Conservation (phyloP, 1,140 invertebrate genomes). For the Bombus polaris region DNA sequence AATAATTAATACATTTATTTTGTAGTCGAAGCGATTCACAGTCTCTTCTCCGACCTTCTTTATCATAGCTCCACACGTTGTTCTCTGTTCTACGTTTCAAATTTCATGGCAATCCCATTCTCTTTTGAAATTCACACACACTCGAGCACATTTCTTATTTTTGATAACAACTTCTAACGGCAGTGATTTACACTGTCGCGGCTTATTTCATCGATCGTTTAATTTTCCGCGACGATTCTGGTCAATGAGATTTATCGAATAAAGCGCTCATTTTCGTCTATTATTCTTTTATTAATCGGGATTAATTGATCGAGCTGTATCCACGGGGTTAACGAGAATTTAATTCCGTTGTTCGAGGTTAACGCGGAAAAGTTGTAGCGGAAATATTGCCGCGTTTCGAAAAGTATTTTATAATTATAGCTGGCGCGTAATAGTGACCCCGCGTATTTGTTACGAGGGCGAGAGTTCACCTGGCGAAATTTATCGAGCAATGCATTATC, state of each 20-base stretch:
- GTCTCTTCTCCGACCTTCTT: too few species aligned
- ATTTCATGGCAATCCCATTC: too few species aligned
- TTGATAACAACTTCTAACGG: too few species aligned
- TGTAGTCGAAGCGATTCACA: too few species aligned
- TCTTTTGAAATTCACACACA: too few species aligned
- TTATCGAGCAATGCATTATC: conserved; percentile 41
- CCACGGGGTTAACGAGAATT: background rate
- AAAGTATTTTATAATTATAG: conserved; percentile 24
- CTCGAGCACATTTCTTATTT: too few species aligned
- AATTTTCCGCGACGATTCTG: background rate
- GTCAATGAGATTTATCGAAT: background rate
- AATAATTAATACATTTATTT: too few species aligned
- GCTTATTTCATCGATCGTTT: background rate
- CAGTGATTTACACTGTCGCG: background rate
- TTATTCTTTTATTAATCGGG: background rate
- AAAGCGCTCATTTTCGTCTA: background rate
- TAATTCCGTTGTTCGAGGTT: too few species aligned
- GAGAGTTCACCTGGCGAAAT: conserved; percentile 1
- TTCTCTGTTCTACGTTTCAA: too few species aligned
- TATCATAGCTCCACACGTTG: too few species aligned
- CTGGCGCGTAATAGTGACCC: background rate
- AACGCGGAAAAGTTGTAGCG: background rate
- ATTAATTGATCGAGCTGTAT: background rate
- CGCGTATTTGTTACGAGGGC: background rate
- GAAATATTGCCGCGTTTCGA: background rate